Conservation (phyloP, 1,140 invertebrate species). For the Diorhabda carinulata region DNA sequence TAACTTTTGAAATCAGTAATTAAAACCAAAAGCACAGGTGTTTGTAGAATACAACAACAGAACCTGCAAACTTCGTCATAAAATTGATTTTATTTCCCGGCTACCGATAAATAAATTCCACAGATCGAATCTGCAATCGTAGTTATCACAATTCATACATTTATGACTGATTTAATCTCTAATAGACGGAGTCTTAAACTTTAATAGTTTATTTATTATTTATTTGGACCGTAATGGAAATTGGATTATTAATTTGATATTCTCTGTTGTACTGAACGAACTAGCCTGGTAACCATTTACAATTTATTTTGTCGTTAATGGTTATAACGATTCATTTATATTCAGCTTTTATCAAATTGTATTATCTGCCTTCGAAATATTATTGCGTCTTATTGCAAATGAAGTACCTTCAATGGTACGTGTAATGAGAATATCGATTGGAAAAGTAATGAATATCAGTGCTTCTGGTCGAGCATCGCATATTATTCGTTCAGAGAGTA, state of each 20-base stretch:
- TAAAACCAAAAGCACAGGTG: conserved; percentile 41
- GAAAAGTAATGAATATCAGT: not conserved
- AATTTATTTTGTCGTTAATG: conserved; percentile 15
- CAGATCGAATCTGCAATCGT: conserved; percentile 37
- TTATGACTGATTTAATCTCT: conserved; percentile 41
- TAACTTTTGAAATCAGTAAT: conserved; percentile 37
- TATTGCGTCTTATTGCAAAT: conserved; percentile 18
- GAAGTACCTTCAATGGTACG: conserved; percentile 5
- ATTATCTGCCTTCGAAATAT: conserved; percentile 13
- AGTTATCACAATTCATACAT: conserved; percentile 34
- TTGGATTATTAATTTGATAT: conserved; percentile 26
- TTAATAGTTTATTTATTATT: conserved; percentile 41
- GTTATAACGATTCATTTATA: conserved; percentile 9
- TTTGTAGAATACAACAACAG: conserved; percentile 27
- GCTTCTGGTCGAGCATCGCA: not conserved
- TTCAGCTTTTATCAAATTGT: conserved; percentile 19
- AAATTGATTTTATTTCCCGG: conserved; percentile 40
- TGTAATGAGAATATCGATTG: conserved; percentile 7
- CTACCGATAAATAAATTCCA: conserved; percentile 39
- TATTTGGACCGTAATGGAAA: conserved; percentile 29
- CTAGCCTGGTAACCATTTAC: not conserved
- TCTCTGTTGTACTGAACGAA: not conserved
- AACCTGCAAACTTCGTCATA: conserved; percentile 27
- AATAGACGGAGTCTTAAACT: conserved; percentile 40
- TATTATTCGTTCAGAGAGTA: not conserved